Conservation (phyloP, 2,888 invertebrate species). For the Agrotis ipsilon region DNA sequence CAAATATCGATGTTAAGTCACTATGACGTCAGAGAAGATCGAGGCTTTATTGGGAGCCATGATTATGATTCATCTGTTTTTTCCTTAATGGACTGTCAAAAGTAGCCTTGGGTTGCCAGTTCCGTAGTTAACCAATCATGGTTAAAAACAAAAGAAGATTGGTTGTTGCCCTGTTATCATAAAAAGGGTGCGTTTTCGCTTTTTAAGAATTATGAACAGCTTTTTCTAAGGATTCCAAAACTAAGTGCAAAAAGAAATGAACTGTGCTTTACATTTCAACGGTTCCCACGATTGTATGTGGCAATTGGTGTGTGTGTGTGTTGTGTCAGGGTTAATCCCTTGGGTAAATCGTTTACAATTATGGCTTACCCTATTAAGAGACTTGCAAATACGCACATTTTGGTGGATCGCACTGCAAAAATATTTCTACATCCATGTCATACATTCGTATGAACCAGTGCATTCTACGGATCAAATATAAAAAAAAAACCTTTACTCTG, state of each 20-base stretch:
- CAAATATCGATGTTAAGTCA: slow-evolving; percentile 45
- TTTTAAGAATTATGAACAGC: neutral
- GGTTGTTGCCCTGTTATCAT: neutral
- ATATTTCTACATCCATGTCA: neutral
- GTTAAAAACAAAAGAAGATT: slow-evolving; percentile 15
- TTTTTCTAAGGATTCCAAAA: no score
- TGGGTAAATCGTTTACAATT: no score
- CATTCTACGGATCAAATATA: neutral
- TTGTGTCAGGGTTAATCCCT: no score
- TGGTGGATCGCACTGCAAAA: no score
- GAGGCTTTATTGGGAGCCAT: slow-evolving; percentile 35
- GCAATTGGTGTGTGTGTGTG: no score
- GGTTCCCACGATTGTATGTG: no score
- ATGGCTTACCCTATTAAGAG: no score
- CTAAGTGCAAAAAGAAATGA: no score
- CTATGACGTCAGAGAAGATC: slow-evolving; percentile 51
- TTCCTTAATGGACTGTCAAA: slow-evolving; percentile 37
- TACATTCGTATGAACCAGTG: neutral
- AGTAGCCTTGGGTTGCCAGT: slow-evolving; percentile 13
- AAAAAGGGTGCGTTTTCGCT: neutral
- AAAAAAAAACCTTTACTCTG: neutral
- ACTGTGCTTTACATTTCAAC: no score
- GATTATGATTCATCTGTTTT: slow-evolving; percentile 48
- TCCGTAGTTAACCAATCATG: slow-evolving; percentile 4
- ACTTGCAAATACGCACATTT: no score